Conservation (phyloP, 2,888 invertebrate species). For the Lingula anatina region DNA sequence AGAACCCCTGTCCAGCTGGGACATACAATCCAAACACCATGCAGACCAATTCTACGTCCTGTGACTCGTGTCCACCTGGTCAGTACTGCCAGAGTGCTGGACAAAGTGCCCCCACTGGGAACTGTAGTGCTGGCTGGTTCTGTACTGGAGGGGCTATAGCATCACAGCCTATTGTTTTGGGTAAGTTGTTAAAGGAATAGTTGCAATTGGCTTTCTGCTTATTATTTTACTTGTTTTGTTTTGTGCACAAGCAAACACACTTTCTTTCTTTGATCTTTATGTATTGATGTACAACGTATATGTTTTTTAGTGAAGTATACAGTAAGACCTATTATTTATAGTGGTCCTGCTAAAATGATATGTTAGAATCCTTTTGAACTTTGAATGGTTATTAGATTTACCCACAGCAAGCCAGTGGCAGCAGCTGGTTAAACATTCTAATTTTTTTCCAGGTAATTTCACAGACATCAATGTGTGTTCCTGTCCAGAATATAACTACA, state of each 20-base stretch:
- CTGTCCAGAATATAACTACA: constrained; percentile 36
- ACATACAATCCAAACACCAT: constrained; percentile 31
- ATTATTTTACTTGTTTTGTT: no score
- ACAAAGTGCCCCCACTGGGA: constrained; percentile 22
- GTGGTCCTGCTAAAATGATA: no score
- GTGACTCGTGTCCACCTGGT: constrained; percentile 36
- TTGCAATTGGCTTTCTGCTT: no score
- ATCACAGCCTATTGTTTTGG: constrained; percentile 26
- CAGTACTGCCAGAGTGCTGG: constrained; percentile 36
- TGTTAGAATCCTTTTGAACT: no score
- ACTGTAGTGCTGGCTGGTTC: constrained; percentile 43
- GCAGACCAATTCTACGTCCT: constrained; percentile 21
- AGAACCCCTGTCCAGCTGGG: constrained; percentile 38
- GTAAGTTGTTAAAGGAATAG: constrained; percentile 21
- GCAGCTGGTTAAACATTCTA: no score
- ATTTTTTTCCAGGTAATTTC: constrained; percentile 32
- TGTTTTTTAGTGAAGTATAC: no score
- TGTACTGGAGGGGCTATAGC: constrained; percentile 37
- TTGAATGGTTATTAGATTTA: no score
- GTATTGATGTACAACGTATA: no score
- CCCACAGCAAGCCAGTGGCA: no score
- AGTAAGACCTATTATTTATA: no score
- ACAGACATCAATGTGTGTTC: constrained; percentile 35
- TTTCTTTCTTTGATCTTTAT: no score
- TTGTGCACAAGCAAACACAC: no score